Base-by-base conservation (phyloP, 1,140 invertebrate species). In the Brachionus manjavacas region DNA sequence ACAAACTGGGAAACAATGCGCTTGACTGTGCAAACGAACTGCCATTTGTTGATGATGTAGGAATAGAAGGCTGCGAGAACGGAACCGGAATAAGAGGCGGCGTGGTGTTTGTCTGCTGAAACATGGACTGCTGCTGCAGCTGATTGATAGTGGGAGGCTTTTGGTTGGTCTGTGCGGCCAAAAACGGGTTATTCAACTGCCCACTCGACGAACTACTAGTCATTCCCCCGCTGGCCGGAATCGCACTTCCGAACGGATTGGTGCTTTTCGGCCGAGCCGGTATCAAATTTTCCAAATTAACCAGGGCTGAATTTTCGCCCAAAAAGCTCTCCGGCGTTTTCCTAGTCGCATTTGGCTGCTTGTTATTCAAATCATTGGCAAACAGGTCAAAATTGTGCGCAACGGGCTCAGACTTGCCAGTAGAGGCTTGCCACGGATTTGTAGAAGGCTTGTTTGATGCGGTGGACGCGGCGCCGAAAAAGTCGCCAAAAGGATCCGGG, bases 311-410 rank as follows among this genome's bases (percentile, higher is more conserved):
- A 43, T 83, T 83, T 31, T 83, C 81, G 8, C 81, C 81, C 8
- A 83, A 35, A 46, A 83, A 83, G 39, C 81, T 83, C 12, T 83
- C 81, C 4, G 81, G 81, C 20, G 81, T 83, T 83, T 83, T 83
- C 28, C 81, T 46, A 81, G 64, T 64, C 20, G 41, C 28, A 64
- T 81, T 46, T 0, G 6, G 4, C 41, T n/a, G 12, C 12, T 43
- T 60, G 4, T 1, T 43, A 16, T 52, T 55, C 39, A 31, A 1
- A 43, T 25, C 31, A 1, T 11, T 23, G 0, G 52, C n/a, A 68
- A 81, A 81, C 3, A 28, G 79, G 25, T 81, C 79, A 68, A 68
- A 81, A 8, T 81, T 81, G 16, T 46, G 14, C 23, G 9, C 20
- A 11, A 0, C 20, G 2, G 31, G 6, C 11, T 43, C 39, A 16